phyloP scores from a whole-genome alignment of 1,140 invertebrate species.

The Protaetia brevitarsis region DNA sequence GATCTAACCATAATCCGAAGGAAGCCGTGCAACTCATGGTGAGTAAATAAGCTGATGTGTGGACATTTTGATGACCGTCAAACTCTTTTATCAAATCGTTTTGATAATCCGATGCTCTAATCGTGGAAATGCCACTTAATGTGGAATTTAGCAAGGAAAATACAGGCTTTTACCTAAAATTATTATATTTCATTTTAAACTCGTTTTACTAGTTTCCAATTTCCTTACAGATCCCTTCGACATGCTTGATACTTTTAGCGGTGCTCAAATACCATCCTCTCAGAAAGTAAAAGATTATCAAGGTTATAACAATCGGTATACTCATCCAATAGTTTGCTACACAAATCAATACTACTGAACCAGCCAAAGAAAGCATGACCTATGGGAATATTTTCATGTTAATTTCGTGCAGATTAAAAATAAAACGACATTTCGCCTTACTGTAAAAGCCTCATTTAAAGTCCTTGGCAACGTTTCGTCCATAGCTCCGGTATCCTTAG shows the following conservation, averaged over 20 bases:
- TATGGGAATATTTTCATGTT: conserved; percentile 9
- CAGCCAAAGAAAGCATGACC: conserved; percentile 62
- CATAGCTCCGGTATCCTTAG: conserved; percentile 8
- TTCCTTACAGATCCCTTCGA: conserved; percentile 51
- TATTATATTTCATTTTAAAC: not conserved
- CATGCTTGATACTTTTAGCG: conserved; percentile 55
- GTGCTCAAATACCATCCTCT: conserved; percentile 59
- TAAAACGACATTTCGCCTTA: no score
- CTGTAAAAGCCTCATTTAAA: conserved; percentile 63
- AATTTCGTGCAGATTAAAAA: not conserved
- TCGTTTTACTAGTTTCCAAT: not conserved
- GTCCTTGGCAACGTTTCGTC: conserved; percentile 6
- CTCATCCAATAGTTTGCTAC: conserved; percentile 72
- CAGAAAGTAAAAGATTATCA: conserved; percentile 62
- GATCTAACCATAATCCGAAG: conserved; percentile 78
- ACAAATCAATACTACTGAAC: conserved; percentile 58
- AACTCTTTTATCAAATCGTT: conserved; percentile 54
- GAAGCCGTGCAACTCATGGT: conserved; percentile 69
- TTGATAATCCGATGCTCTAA: conserved; percentile 80
- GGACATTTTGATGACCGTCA: conserved; percentile 41
- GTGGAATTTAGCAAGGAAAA: conserved; percentile 87
- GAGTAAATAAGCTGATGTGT: conserved; percentile 55
- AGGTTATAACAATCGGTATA: conserved; percentile 65
- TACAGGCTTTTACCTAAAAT: conserved; percentile 66
- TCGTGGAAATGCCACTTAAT: conserved; percentile 83